These are phyloP conservation scores for Burhinus bistriatus DNA, from an alignment of 2,113 vertebrate genomes.

Conservation along the genomic window DNA sequence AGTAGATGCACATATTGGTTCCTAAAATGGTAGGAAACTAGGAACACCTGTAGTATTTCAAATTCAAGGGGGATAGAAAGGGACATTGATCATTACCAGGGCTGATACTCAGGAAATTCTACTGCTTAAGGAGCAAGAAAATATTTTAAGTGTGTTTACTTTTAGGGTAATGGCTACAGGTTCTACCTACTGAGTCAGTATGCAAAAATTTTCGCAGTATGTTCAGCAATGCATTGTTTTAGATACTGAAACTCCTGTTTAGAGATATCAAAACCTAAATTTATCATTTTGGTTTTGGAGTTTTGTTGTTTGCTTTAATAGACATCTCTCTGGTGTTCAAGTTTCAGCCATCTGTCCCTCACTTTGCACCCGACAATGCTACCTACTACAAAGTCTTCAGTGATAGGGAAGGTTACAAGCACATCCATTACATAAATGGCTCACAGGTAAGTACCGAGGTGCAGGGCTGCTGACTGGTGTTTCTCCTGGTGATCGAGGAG, in stretches of 20 bases:
- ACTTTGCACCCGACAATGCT: conserved; percentile 81
- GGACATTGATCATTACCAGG: neutral
- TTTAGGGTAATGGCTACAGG: neutral
- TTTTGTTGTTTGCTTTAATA: conserved; percentile 1
- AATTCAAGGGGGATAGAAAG: neutral
- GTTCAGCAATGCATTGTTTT: neutral
- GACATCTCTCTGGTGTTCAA: conserved; percentile 65
- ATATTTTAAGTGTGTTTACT: neutral
- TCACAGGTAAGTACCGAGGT: conserved; percentile 17
- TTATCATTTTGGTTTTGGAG: neutral
- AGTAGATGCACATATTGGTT: neutral
- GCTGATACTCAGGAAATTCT: neutral
- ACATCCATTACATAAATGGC: conserved; percentile 79
- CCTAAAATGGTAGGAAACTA: neutral
- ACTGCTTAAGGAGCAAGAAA: neutral
- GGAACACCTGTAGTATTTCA: neutral
- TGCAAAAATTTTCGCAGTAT: neutral
- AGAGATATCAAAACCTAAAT: neutral
- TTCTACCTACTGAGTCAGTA: neutral
- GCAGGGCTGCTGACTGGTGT: neutral
- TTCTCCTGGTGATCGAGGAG: neutral
- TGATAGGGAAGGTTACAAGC: conserved; percentile 83
- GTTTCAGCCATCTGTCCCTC: conserved; percentile 85
- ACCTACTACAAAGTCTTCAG: conserved; percentile 92
- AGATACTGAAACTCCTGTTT: neutral